Percentiles rank a stretch among this genome's conserved stretches.
phyloP scores from a whole-genome alignment of 2,113 vertebrate genomes.

The Vidua chalybeata region DNA sequence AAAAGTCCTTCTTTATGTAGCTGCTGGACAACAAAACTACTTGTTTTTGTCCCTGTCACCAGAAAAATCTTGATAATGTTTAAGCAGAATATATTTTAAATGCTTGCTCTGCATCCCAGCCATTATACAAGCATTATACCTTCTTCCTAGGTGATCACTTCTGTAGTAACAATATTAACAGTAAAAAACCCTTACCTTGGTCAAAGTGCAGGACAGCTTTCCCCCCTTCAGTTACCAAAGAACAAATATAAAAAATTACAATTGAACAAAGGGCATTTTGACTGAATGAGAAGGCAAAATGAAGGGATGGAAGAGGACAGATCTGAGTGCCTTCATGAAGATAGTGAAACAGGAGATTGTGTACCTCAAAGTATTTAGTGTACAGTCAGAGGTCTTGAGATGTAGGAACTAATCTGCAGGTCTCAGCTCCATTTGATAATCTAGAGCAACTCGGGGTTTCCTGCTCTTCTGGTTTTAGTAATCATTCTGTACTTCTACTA shows the following conservation, averaged over 20 bases:
- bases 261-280: not conserved
- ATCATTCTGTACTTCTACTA: not conserved
- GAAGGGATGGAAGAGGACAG: not conserved
- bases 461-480: not conserved
- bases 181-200: accelerated
- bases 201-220: not conserved
- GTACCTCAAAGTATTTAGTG: not conserved
- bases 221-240: not conserved
- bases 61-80: not conserved
- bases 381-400: not conserved
- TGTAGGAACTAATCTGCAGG: not conserved
- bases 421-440: not conserved
- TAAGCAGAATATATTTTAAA: not conserved
- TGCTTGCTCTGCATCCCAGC: not conserved
- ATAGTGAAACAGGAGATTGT: not conserved
- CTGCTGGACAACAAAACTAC: not conserved
- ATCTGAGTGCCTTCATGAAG: not conserved
- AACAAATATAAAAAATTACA: not conserved
- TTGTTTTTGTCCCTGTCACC: not conserved
- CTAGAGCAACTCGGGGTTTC: not conserved
- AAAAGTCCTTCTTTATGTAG: not conserved
- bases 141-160: not conserved
- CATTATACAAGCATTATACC: not conserved
- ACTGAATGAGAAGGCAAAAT: not conserved
- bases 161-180: not conserved